A percentile compares a stretch with the other conserved stretches of the same genome.
phyloP scores from a whole-genome alignment of 2,113 vertebrate species.

The Myiopsitta monachus region DNA sequence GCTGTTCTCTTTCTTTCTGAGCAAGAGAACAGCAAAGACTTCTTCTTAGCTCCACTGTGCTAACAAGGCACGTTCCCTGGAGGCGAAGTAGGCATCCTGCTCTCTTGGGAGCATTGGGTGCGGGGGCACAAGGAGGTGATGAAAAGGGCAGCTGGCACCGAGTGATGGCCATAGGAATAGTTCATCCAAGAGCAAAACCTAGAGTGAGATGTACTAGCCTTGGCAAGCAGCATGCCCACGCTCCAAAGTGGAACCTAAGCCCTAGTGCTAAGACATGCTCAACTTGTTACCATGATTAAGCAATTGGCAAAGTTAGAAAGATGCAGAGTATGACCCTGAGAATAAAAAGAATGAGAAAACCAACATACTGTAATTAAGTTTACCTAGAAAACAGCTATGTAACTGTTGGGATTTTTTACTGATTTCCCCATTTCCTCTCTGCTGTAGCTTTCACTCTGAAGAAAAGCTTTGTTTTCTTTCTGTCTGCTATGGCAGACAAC shows the following conservation, averaged over 20 bases:
- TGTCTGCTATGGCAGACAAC: neutral
- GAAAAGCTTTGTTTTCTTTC: neutral
- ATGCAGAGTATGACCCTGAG: neutral
- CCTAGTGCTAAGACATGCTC: neutral
- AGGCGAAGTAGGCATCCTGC: fast-evolving
- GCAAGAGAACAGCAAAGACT: neutral
- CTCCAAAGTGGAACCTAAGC: neutral
- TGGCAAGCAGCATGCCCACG: neutral
- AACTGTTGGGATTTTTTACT: neutral
- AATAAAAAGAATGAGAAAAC: neutral
- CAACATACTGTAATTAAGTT: neutral
- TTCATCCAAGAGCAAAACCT: neutral
- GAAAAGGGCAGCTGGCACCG: neutral
- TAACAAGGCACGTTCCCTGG: too few species aligned
- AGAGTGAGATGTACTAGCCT: neutral
- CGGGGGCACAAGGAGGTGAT: neutral
- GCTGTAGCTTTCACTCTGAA: neutral
- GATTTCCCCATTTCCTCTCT: neutral
- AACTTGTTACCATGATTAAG: neutral
- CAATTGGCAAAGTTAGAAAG: neutral
- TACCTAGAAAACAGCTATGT: neutral
- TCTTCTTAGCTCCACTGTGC: neutral
- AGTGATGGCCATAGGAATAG: neutral
- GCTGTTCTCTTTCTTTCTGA: neutral
- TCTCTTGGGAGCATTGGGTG: neutral